Evolutionary conservation across 2,888 invertebrate genomes (phyloP), one percentile per base, ranked within the genome.

Genomic region (Phasia obesa): DNA sequence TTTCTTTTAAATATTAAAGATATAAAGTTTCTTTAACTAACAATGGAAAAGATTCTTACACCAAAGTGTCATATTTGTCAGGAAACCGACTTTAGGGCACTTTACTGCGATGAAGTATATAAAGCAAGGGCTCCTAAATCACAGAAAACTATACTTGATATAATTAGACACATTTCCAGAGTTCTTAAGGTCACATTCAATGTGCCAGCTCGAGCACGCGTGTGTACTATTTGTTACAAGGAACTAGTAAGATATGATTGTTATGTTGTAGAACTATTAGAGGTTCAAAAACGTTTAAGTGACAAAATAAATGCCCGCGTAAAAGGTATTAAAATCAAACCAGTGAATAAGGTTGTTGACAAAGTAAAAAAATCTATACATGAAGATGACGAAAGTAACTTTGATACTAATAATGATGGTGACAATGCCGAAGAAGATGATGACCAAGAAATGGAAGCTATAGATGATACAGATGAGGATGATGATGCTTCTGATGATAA

Each of bases 231-330:
- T 2, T 87, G 87, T 27, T 85, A 83, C 27, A 84, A 86, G 35
- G 86, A 86, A 51, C 64, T 87, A 3, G 76, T 84, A 1, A 73
- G 82, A 0, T 86, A 87, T 55, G 87, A 87, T 67, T 77, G 86
- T 31, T 80, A 78, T 51, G 86, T 87, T 73, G 65, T 87, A 1
- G 84, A 84, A 15, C 71, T 87, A 4, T 75, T 87, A 60, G 71
- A 77, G 42, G 80, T 86, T n/a, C 86, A 86, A 53, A 82, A 82
- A 27, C 76, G 81, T 19, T 53, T 86, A n/a, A 84, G 81, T 42
- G 70, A 65, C 31, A 81, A 79, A 76, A 83, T 83, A 23, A 75
- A 83, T 65, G 75, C 70, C 6, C 79, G 85, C 27, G 62, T 74
- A 31, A 84, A 79, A 76, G 76, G 65, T 23, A 65, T 65, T 11